phyloP scores from a whole-genome alignment of 2,797 vertebrate genomes.

The Anabas testudineus region DNA sequence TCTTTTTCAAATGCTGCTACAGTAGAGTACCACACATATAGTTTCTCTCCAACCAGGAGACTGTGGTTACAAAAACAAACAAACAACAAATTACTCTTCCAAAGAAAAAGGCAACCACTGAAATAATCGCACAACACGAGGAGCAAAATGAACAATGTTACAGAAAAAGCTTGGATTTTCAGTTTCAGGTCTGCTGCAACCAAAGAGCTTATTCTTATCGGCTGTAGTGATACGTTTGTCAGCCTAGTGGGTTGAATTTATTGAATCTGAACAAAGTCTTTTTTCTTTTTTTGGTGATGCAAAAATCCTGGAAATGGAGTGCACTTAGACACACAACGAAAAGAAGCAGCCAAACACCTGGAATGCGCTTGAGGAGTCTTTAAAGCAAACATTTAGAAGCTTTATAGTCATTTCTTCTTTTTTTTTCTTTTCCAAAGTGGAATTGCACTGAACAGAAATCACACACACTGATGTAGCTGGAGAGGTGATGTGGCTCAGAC shows the following conservation, averaged over 20 bases:
- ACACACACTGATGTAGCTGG: slow-evolving; percentile 51
- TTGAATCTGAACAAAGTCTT: slow-evolving; percentile 25
- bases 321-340: slow-evolving; percentile 58
- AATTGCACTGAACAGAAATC: slow-evolving; percentile 73
- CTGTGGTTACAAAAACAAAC: neutral
- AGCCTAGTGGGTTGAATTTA: slow-evolving; percentile 45
- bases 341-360: slow-evolving; percentile 70
- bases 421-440: slow-evolving; percentile 25
- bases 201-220: slow-evolving; percentile 73
- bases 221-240: slow-evolving; percentile 58
- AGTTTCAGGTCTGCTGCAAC: slow-evolving; percentile 57
- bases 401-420: slow-evolving; percentile 19
- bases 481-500: slow-evolving; percentile 60
- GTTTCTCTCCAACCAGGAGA: slow-evolving; percentile 57
- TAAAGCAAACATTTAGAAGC: slow-evolving; percentile 76
- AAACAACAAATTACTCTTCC: slow-evolving; percentile 26
- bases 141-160: slow-evolving; percentile 41
- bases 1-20: slow-evolving; percentile 68
- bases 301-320: slow-evolving; percentile 56
- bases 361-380: slow-evolving; percentile 70
- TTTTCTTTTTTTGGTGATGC: slow-evolving; percentile 30
- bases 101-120: slow-evolving; percentile 76
- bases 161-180: slow-evolving; percentile 44
- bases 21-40: slow-evolving; percentile 44
- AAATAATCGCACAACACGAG: slow-evolving; percentile 70